Base-by-base conservation (phyloP, 2,797 vertebrate species). In the Loris lydekkerianus region DNA sequence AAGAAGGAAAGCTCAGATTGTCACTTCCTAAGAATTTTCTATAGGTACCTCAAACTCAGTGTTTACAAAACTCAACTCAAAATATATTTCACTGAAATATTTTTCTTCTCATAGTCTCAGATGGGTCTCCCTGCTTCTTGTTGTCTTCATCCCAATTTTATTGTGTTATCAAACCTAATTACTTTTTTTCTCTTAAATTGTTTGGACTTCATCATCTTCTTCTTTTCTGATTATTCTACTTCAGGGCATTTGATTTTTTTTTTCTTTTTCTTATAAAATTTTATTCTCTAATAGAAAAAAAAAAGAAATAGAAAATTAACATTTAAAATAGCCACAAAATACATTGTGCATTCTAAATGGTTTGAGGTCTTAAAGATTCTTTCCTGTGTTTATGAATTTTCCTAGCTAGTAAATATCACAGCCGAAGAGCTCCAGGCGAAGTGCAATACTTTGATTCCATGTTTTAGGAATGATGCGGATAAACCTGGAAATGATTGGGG, bases 401-500 rank as follows among this genome's bases (percentile, higher is more conserved):
- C 87, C 91, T 7, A 15, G 95, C 43, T 97, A 98, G 86, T 95
- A 96, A 93, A 99, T 98, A 96, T 99, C 99, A 98, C 99, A 99
- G 93, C 99, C 99, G 82, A 99, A 99, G 63, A 99, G 98, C 85
- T 99, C 99, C 18, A 99, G 53, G 67, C 99, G 99, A 98, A 99
- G 98, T 25, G 99, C 99, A 97, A 99, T 99, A 73, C 98, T 97
- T 10, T 97, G 97, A 95, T 97, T 98, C 99, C 99, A 99, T 0
- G 92, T 98, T 95, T 97, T 99, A 25, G 99, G 99, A 97, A 99
- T 82, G 97, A 99, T 98, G 31, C 99, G 99, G 93, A 99, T 98
- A 93, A 99, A 99, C 93, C 98, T 99, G 77, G 99, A 99, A 97
- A 99, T 99, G 95, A 99, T 99, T 13, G 99, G 99, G 7, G 99